Evolutionary conservation across 2,797 vertebrate species (phyloP).

Genomic region (Peromyscus attwateri): DNA sequence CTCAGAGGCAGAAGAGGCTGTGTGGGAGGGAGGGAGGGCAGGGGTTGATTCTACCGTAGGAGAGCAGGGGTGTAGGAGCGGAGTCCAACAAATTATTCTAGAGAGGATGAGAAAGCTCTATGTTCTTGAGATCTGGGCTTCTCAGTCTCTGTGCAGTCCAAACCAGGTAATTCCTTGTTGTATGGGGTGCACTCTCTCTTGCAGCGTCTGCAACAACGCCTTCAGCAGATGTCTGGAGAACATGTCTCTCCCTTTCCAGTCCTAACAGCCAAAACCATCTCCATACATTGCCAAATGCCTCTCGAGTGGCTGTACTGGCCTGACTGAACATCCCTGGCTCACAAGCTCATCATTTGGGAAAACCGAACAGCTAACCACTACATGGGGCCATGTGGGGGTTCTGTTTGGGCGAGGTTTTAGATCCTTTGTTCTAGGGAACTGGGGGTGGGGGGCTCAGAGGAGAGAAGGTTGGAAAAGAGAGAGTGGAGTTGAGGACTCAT

Average conservation of each 20-base stretch:
- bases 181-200: no score
- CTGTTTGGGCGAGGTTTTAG: not conserved
- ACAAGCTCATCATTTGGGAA: not conserved
- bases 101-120: fast-evolving
- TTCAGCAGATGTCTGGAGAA: no score
- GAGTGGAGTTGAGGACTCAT: not conserved
- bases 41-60: not conserved
- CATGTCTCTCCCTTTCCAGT: fast-evolving
- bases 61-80: not conserved
- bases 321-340: not conserved
- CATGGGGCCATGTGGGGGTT: not conserved
- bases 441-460: not conserved
- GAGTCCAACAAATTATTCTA: no score
- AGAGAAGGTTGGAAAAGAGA: not conserved
- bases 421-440: not conserved
- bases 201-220: fast-evolving
- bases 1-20: not conserved
- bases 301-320: not conserved
- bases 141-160: not conserved
- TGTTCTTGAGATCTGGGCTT: not conserved
- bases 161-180: not conserved
- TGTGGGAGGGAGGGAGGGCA: not conserved
- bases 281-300: not conserved
- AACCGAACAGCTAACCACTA: not conserved
- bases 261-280: not conserved